These are phyloP conservation scores for Drosophila kuntzei DNA, from an alignment of 2,888 invertebrate genomes.

Conservation along the genomic window DNA sequence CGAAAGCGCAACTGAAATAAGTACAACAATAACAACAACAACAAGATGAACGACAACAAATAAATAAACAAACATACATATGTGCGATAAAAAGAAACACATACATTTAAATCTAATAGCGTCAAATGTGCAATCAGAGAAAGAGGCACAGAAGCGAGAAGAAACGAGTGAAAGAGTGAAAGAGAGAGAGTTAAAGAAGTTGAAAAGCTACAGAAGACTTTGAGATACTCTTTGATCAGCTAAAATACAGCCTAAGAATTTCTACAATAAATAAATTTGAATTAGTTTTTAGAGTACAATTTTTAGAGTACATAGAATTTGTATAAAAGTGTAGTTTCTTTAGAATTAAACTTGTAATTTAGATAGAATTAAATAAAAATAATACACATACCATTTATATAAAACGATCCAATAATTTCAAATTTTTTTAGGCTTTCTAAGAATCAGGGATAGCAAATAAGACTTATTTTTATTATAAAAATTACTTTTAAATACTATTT, in stretches of 20 bases:
- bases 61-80: constrained; percentile 24
- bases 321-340: too few relatives aligned
- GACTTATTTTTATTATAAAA: too few relatives aligned
- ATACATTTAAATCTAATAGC: constrained; percentile 1
- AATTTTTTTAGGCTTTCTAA: too few relatives aligned
- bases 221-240: background rate
- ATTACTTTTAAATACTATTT: too few relatives aligned
- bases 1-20: constrained; percentile 51
- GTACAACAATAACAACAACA: constrained; percentile 11
- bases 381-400: too few relatives aligned
- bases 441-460: too few relatives aligned
- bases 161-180: background rate
- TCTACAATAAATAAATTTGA: background rate
- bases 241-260: background rate
- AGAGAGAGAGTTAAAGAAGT: background rate
- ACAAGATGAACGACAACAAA: background rate
- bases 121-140: constrained; percentile 22
- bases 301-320: too few relatives aligned
- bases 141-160: background rate
- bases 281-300: too few relatives aligned
- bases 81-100: constrained; percentile 8
- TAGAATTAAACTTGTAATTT: too few relatives aligned
- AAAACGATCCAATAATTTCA: too few relatives aligned
- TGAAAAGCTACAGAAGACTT: background rate
- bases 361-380: too few relatives aligned